Percentiles rank a stretch among this genome's conserved stretches.
Evolutionary conservation across 2,888 invertebrate genomes (phyloP).

Genomic region (Stegana nigrithorax): DNA sequence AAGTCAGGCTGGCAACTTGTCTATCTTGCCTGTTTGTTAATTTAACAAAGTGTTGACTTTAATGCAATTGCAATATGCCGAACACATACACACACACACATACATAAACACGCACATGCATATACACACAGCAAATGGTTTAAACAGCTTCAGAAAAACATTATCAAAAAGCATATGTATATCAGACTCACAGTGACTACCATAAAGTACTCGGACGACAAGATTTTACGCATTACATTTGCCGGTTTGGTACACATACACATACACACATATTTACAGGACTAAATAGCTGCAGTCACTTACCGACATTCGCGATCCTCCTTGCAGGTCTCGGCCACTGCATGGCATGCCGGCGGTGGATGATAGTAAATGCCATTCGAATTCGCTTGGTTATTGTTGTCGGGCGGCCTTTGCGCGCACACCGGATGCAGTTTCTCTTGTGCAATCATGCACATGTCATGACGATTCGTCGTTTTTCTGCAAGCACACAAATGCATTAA

Average conservation of each 20-base stretch:
- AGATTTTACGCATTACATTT: no score
- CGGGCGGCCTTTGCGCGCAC: constrained; percentile 84
- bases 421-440: constrained; percentile 90
- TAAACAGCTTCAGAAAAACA: no score
- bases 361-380: constrained; percentile 70
- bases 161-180: no score
- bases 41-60: no score
- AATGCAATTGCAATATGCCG: no score
- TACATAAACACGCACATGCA: no score
- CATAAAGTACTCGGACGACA: no score
- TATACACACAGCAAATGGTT: no score
- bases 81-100: neutral
- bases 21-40: no score
- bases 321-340: constrained; percentile 84
- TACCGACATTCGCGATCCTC: constrained; percentile 88
- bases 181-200: no score
- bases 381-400: constrained; percentile 70
- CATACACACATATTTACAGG: neutral
- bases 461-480: constrained; percentile 88
- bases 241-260: constrained; percentile 2
- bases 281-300: no score
- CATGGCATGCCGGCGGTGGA: constrained; percentile 87
- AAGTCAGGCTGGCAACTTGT: no score
- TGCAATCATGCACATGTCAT: constrained; percentile 88
- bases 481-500: constrained; percentile 15